These are phyloP conservation scores for Upupa epops DNA, from an alignment of 2,113 vertebrate species.

Conservation along the genomic window DNA sequence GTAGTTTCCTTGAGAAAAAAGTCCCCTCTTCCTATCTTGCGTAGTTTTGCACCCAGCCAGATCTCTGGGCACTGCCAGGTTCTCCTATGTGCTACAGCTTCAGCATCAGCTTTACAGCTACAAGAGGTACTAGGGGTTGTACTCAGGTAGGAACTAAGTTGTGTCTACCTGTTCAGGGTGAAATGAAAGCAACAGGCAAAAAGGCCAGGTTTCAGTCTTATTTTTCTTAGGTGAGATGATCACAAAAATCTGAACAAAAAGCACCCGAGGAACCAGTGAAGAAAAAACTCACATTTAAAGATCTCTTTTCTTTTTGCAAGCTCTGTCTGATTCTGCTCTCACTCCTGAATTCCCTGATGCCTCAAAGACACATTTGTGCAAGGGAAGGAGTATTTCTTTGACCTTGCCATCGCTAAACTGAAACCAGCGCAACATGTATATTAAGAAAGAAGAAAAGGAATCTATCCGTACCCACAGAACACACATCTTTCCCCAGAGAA, in stretches of 20 bases:
- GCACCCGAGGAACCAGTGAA: background rate
- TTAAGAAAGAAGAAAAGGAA: constrained; percentile 55
- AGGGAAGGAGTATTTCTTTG: constrained; percentile 57
- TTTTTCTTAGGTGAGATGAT: background rate
- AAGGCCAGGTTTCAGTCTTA: background rate
- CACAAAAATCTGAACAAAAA: background rate
- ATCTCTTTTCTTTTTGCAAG: background rate
- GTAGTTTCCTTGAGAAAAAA: background rate
- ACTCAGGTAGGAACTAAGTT: fast-evolving
- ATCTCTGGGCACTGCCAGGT: background rate
- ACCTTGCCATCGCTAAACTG: constrained; percentile 48
- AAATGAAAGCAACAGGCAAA: background rate
- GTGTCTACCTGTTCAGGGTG: background rate
- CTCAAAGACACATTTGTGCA: constrained; percentile 50
- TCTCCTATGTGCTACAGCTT: background rate
- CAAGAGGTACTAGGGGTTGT: background rate
- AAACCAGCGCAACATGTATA: constrained; percentile 51
- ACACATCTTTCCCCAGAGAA: constrained; percentile 29
- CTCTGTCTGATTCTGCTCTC: background rate
- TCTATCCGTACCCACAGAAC: background rate
- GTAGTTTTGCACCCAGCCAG: background rate
- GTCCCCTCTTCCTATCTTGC: background rate
- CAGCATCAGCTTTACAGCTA: background rate
- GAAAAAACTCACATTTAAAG: background rate
- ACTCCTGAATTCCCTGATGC: background rate